A percentile compares a stretch with the other conserved stretches of the same genome.
phyloP scores from a whole-genome alignment of 1,140 invertebrate species.

The Grapholita molesta region DNA sequence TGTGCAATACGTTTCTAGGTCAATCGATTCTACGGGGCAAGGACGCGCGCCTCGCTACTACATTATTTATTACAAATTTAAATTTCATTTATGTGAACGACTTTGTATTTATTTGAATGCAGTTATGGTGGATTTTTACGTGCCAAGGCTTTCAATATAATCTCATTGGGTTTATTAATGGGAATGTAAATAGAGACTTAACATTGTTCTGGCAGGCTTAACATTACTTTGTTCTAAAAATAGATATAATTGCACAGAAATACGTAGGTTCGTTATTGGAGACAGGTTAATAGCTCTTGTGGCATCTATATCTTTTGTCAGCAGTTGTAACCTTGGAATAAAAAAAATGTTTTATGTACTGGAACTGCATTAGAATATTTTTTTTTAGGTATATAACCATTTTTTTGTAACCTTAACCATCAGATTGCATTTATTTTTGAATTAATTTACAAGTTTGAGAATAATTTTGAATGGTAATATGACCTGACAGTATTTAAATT shows the following conservation, averaged over 20 bases:
- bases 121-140: slow-evolving; percentile 15
- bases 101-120: slow-evolving; percentile 26
- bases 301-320: neutral
- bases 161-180: neutral
- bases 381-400: too few species aligned
- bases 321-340: neutral
- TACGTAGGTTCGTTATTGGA: neutral
- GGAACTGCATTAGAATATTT: too few species aligned
- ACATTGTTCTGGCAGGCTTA: too few species aligned
- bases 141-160: neutral
- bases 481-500: too few species aligned
- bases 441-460: too few species aligned
- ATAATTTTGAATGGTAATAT: neutral
- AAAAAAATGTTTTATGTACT: neutral
- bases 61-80: slow-evolving; percentile 17
- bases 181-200: neutral
- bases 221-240: neutral
- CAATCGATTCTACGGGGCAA: neutral
- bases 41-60: neutral
- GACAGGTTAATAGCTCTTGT: neutral
- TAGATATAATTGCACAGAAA: neutral
- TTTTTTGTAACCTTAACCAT: too few species aligned
- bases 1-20: slow-evolving; percentile 5
- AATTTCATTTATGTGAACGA: slow-evolving; percentile 28
- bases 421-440: too few species aligned